phyloP scores from a whole-genome alignment of 2,113 vertebrate species.

The Callopanchax toddi region DNA sequence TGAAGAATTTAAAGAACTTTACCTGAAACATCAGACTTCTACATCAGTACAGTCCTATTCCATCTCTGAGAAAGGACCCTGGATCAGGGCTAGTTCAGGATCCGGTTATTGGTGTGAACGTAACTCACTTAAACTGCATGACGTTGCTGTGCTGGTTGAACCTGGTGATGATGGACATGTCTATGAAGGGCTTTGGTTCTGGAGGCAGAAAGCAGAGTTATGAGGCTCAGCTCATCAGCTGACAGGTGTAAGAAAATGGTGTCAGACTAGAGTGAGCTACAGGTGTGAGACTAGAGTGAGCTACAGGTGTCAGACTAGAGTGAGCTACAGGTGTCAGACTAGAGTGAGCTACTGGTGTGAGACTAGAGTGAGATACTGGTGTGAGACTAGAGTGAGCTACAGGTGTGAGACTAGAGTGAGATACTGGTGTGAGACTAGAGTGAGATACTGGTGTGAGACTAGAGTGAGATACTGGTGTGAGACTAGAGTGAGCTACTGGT shows the following conservation, averaged over 20 bases:
- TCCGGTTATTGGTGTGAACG: background rate
- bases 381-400: too few relatives aligned
- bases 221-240: background rate
- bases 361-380: background rate
- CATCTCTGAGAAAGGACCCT: background rate
- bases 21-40: background rate
- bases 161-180: slow-evolving; percentile 93
- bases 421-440: too few relatives aligned
- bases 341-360: background rate
- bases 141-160: slow-evolving; percentile 96
- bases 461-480: too few relatives aligned
- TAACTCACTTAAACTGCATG: slow-evolving; percentile 89
- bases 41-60: background rate
- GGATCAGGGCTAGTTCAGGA: background rate
- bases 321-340: too few relatives aligned
- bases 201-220: slow-evolving; percentile 1
- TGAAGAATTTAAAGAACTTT: slow-evolving; percentile 46
- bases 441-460: too few relatives aligned
- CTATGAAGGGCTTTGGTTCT: slow-evolving; percentile 97
- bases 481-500: too few relatives aligned
- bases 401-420: too few relatives aligned
- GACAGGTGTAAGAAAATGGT: background rate
- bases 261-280: too few relatives aligned
- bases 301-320: too few relatives aligned
- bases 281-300: too few relatives aligned